These are phyloP conservation scores for Nycticorax nycticorax DNA, from an alignment of 2,113 vertebrate species.

Conservation along the genomic window DNA sequence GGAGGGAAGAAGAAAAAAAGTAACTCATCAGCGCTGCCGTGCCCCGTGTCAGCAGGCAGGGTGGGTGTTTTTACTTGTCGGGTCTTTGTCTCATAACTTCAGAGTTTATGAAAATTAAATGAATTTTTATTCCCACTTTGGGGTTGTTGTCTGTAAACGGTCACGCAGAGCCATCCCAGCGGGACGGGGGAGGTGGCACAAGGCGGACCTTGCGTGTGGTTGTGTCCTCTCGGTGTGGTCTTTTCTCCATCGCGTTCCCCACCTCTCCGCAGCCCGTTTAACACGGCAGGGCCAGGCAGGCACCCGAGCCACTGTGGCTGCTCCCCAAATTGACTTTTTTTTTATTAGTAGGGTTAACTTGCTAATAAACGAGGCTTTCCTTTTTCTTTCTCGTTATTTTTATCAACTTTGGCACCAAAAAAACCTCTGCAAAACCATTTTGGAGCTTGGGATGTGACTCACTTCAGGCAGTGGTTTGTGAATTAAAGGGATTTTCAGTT, in stretches of 20 bases:
- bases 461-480: background rate
- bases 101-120: conserved; percentile 45
- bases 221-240: background rate
- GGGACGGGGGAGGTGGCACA: background rate
- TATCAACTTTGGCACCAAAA: background rate
- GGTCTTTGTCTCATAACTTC: background rate
- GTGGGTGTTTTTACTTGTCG: background rate
- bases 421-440: fast-evolving
- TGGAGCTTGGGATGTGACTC: background rate
- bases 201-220: fast-evolving
- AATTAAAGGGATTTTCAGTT: background rate
- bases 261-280: fast-evolving
- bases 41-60: fast-evolving
- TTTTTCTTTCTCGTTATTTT: background rate
- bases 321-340: background rate
- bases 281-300: fast-evolving
- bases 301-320: fast-evolving
- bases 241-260: background rate
- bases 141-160: background rate
- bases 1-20: background rate
- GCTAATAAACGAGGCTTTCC: fast-evolving
- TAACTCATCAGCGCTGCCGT: background rate
- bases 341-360: background rate
- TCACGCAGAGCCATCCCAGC: fast-evolving
- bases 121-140: background rate